phyloP scores from a whole-genome alignment of 2,797 vertebrate genomes.

The Macroramphosus scolopax region DNA sequence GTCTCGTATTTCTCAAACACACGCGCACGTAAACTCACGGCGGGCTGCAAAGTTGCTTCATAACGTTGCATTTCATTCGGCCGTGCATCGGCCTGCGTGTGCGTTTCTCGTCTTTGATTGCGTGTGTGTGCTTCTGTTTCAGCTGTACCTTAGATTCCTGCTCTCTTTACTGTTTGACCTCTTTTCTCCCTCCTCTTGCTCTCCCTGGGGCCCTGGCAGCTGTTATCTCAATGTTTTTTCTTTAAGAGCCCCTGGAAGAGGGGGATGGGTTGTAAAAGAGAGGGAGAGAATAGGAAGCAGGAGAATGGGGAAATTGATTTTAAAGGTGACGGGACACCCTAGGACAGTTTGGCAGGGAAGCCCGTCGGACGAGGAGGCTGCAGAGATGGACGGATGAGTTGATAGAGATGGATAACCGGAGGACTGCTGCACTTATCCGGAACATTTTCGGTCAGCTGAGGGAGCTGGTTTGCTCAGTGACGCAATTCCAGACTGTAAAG shows the following conservation, averaged over 20 bases:
- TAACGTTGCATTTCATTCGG: slow-evolving; percentile 60
- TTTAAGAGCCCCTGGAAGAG: slow-evolving; percentile 76
- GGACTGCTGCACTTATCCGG: slow-evolving; percentile 8
- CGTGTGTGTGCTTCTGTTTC: slow-evolving; percentile 52
- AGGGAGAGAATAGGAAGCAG: slow-evolving; percentile 36
- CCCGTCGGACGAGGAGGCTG: too few relatives aligned
- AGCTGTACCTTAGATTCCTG: slow-evolving; percentile 75
- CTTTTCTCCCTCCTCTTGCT: slow-evolving; percentile 71
- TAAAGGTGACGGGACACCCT: slow-evolving; percentile 59
- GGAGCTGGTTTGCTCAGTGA: slow-evolving; percentile 50
- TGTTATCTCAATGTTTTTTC: slow-evolving; percentile 82
- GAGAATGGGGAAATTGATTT: slow-evolving; percentile 66
- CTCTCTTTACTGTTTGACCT: slow-evolving; percentile 79
- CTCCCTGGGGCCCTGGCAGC: slow-evolving; percentile 79
- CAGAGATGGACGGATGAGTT: slow-evolving; percentile 8
- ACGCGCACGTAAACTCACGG: slow-evolving; percentile 58
- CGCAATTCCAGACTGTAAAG: slow-evolving; percentile 43
- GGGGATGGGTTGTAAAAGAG: slow-evolving; percentile 56
- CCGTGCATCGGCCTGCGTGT: slow-evolving; percentile 48
- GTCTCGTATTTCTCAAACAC: slow-evolving; percentile 59
- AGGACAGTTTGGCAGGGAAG: slow-evolving; percentile 41
- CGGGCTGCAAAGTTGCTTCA: slow-evolving; percentile 67
- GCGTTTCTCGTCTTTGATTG: slow-evolving; percentile 15
- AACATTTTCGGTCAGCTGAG: slow-evolving; percentile 48
- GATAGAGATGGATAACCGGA: slow-evolving; percentile 18